These are phyloP conservation scores for Aphelinus certus DNA, from an alignment of 1,140 invertebrate species.

Conservation along the genomic window DNA sequence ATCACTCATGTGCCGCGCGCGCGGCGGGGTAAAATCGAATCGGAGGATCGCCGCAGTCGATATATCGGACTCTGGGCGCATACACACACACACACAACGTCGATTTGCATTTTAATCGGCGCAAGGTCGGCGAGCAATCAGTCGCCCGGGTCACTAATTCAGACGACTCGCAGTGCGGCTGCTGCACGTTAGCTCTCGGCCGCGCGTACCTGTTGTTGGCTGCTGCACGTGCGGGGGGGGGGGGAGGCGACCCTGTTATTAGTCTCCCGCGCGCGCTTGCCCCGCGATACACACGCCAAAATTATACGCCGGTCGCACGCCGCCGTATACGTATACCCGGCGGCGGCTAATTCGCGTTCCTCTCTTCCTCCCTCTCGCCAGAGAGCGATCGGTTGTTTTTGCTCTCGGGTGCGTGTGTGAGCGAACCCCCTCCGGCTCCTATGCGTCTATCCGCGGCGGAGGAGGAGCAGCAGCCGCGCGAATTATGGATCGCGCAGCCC, in stretches of 20 bases:
- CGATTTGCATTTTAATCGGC: no score
- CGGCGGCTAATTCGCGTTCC: constrained; percentile 21
- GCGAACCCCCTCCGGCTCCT: no score
- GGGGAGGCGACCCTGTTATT: constrained; percentile 14
- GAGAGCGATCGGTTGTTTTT: no score
- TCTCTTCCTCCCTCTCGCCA: neutral
- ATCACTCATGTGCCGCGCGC: no score
- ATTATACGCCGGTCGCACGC: neutral
- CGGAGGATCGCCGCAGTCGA: no score
- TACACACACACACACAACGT: no score
- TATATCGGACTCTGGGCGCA: no score
- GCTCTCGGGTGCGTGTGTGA: no score
- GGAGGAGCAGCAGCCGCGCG: constrained; percentile 7
- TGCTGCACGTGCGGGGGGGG: no score
- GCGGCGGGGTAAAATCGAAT: no score
- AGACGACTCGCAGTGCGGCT: neutral
- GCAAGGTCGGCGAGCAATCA: no score
- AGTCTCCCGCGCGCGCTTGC: neutral
- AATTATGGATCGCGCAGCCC: constrained; percentile 15
- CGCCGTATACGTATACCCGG: neutral
- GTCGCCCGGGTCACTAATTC: neutral
- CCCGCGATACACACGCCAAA: constrained; percentile 15
- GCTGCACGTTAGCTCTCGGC: neutral
- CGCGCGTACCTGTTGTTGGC: no score
- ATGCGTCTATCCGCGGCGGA: neutral